Percentiles rank a stretch among this genome's conserved stretches.
Evolutionary conservation across 2,797 vertebrate species (phyloP).

Genomic region (Chaetodon trifasciatus): DNA sequence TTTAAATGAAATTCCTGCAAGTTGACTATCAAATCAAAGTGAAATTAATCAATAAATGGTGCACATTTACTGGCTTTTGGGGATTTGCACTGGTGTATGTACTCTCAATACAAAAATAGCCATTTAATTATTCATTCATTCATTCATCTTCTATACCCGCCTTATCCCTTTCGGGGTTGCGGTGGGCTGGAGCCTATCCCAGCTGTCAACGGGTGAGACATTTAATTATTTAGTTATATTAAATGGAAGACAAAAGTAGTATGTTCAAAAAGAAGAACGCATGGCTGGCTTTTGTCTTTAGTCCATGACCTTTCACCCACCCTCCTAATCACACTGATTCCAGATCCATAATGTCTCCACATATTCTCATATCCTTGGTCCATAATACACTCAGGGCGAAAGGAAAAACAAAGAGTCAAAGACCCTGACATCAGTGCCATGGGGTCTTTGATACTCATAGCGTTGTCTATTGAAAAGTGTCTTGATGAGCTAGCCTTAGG

Average conservation of each 20-base stretch:
- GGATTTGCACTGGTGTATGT: not conserved
- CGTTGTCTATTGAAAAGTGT: not conserved
- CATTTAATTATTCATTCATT: not conserved
- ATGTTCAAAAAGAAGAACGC: not conserved
- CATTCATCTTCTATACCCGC: too few relatives aligned
- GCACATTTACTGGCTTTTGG: not conserved
- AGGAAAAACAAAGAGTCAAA: too few relatives aligned
- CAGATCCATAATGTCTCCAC: not conserved
- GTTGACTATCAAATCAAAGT: not conserved
- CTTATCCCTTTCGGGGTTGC: too few relatives aligned
- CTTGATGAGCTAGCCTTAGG: not conserved
- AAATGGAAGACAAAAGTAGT: not conserved
- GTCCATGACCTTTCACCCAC: conserved; percentile 39
- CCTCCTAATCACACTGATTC: not conserved
- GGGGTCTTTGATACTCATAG: too few relatives aligned
- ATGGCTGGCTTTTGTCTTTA: conserved; percentile 5
- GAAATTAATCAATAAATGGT: not conserved
- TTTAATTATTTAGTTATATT: not conserved
- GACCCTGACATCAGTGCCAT: too few relatives aligned
- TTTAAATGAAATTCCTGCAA: not conserved
- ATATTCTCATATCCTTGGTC: not conserved
- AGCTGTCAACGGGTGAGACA: too few relatives aligned
- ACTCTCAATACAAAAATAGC: not conserved
- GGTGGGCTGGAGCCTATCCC: too few relatives aligned
- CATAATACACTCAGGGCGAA: not conserved